These are phyloP conservation scores for Centrocercus urophasianus DNA, from an alignment of 2,113 vertebrate genomes.

Conservation along the genomic window DNA sequence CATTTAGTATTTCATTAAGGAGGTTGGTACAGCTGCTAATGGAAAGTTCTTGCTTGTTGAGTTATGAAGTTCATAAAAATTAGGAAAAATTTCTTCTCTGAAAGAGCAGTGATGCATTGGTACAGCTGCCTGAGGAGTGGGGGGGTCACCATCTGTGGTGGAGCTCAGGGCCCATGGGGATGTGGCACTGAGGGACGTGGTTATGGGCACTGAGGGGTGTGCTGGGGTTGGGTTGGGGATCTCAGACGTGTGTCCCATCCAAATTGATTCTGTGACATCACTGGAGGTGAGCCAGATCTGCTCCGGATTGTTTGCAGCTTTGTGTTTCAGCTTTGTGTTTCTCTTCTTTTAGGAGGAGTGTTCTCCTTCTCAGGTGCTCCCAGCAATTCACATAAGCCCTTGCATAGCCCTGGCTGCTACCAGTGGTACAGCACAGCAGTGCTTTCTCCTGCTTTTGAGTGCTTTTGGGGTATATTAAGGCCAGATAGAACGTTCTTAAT, in stretches of 20 bases:
- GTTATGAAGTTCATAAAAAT: not conserved
- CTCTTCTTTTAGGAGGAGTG: not conserved
- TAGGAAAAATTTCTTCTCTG: not conserved
- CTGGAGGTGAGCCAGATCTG: not conserved
- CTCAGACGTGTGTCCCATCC: no score
- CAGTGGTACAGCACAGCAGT: not conserved
- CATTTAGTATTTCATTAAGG: not conserved
- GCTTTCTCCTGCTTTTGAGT: not conserved
- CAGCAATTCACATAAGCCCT: not conserved
- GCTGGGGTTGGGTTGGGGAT: not conserved
- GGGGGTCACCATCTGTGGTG: no score
- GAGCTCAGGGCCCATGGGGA: no score
- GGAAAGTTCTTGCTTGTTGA: not conserved
- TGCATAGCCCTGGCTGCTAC: not conserved
- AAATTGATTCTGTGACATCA: no score
- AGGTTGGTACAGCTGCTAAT: not conserved
- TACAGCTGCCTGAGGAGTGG: not conserved
- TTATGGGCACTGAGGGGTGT: not conserved
- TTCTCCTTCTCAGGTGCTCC: not conserved
- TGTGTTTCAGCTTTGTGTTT: accelerated
- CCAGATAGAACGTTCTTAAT: not conserved
- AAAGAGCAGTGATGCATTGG: not conserved
- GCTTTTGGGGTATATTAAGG: not conserved
- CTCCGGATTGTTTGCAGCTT: not conserved
- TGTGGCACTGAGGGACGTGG: no score